Percentiles rank a stretch among this genome's conserved stretches.
Evolutionary conservation across 2,113 vertebrate genomes (phyloP).

Genomic region (Diadophis punctatus): DNA sequence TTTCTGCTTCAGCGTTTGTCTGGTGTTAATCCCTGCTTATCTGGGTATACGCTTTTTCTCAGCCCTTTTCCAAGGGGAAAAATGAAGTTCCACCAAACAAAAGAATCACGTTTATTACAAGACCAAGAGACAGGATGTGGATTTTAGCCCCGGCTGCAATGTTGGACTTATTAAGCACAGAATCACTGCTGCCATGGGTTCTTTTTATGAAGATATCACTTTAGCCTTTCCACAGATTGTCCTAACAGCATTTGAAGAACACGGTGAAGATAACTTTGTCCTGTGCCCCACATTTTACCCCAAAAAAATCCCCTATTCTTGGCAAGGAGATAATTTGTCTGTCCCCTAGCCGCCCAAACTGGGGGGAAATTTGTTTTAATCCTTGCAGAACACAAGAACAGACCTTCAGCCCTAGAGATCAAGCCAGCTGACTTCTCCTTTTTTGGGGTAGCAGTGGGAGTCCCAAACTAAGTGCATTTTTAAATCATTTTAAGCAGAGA

Average conservation of each 20-base stretch:
- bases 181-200: too few relatives aligned
- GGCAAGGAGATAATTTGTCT: neutral
- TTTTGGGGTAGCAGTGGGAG: too few relatives aligned
- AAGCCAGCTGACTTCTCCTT: neutral
- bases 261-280: too few relatives aligned
- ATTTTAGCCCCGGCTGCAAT: neutral
- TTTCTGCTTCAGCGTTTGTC: neutral
- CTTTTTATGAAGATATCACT: neutral
- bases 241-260: too few relatives aligned
- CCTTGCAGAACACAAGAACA: neutral
- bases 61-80: neutral
- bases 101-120: neutral
- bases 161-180: neutral
- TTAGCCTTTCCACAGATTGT: neutral
- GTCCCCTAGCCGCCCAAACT: neutral
- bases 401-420: neutral
- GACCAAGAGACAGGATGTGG: neutral
- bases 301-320: neutral
- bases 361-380: too few relatives aligned
- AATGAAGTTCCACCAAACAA: neutral
- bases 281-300: neutral
- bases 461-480: neutral
- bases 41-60: neutral
- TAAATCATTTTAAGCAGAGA: neutral
- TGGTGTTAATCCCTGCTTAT: neutral